Percentiles rank a stretch among this genome's conserved stretches.
Evolutionary conservation across 2,888 invertebrate genomes (phyloP).

Genomic region (Oscheius sp.): DNA sequence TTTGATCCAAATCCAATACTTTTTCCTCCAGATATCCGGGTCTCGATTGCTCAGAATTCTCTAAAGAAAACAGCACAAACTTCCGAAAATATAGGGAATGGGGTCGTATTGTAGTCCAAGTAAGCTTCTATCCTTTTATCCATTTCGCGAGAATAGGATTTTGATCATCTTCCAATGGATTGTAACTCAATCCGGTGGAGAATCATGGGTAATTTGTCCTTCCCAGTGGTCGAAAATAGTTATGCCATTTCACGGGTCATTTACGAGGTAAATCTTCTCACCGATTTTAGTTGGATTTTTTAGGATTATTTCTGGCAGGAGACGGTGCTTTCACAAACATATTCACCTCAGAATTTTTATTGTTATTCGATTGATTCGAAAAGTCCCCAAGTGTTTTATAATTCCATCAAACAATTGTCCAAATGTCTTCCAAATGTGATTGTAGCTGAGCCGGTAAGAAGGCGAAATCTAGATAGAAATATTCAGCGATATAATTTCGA

Average conservation of each 20-base stretch:
- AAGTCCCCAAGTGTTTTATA: neutral
- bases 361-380: conserved; percentile 29
- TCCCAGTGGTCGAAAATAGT: neutral
- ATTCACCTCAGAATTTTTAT: conserved; percentile 25
- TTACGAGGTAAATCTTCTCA: conserved; percentile 11
- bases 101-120: conserved; percentile 15
- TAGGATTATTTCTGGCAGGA: conserved; percentile 29
- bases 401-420: neutral
- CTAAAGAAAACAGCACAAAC: neutral
- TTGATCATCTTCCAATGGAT: neutral
- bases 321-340: conserved; percentile 15
- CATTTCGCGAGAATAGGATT: neutral
- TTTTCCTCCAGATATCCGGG: neutral
- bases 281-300: too few species aligned
- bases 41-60: neutral
- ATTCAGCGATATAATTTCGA: conserved; percentile 23
- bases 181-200: conserved; percentile 1
- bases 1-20: neutral
- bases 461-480: neutral
- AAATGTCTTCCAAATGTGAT: conserved; percentile 24
- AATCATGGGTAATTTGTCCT: neutral
- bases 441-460: neutral
- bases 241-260: conserved; percentile 18
- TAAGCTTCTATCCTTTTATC: neutral
- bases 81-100: conserved; percentile 7